These are phyloP conservation scores for Dendrolimus pini DNA, from an alignment of 2,888 invertebrate species.

Conservation along the genomic window DNA sequence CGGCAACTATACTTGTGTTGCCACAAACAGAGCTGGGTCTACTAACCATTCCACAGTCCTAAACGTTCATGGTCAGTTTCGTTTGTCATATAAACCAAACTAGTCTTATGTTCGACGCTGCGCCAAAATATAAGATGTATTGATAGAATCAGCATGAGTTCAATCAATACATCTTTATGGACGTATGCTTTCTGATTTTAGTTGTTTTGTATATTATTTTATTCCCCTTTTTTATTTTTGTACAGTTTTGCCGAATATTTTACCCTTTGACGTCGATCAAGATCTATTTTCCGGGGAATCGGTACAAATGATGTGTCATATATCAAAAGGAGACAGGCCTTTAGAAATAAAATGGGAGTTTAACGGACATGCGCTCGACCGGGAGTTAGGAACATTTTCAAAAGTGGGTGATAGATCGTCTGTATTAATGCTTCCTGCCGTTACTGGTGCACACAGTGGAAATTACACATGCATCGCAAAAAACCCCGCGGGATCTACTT, in stretches of 20 bases:
- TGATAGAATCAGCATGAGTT: slow-evolving; percentile 59
- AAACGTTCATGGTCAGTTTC: slow-evolving; percentile 74
- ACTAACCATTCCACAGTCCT: slow-evolving; percentile 80
- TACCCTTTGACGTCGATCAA: slow-evolving; percentile 79
- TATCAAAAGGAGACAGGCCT: slow-evolving; percentile 81
- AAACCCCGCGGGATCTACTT: slow-evolving; percentile 70
- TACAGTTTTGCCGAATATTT: slow-evolving; percentile 76
- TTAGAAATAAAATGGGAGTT: slow-evolving; percentile 80
- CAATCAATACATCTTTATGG: slow-evolving; percentile 39
- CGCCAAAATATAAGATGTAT: slow-evolving; percentile 25
- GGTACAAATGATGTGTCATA: slow-evolving; percentile 79
- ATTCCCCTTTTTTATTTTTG: slow-evolving; percentile 25
- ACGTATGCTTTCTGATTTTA: slow-evolving; percentile 37
- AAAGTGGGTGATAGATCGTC: slow-evolving; percentile 65
- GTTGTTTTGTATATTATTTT: slow-evolving; percentile 27
- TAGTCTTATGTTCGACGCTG: slow-evolving; percentile 27
- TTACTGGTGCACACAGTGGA: slow-evolving; percentile 70
- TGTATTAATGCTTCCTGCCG: slow-evolving; percentile 67
- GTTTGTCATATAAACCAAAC: slow-evolving; percentile 7
- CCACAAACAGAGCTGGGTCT: slow-evolving; percentile 82
- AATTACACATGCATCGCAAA: slow-evolving; percentile 76
- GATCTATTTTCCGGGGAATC: slow-evolving; percentile 79
- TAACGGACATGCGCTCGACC: slow-evolving; percentile 65
- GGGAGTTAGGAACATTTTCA: slow-evolving; percentile 65
- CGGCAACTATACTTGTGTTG: slow-evolving; percentile 86